Evolutionary conservation across 2,113 vertebrate species (phyloP).

Genomic region (Strigops habroptila): DNA sequence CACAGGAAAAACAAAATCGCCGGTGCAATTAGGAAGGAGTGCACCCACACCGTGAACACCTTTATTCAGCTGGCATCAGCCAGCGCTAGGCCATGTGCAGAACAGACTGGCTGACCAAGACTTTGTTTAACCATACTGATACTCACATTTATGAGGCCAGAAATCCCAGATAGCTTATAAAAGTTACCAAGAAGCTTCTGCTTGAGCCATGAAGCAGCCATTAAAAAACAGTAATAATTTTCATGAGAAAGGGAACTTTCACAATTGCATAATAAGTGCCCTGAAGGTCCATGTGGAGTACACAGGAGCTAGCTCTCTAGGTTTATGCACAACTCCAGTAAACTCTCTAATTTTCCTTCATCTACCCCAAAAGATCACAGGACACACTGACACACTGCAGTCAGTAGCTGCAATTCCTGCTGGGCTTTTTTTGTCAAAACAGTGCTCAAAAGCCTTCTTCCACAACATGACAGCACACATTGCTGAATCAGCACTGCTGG

Average conservation of each 20-base stretch:
- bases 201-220: neutral
- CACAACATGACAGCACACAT: neutral
- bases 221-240: neutral
- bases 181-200: neutral
- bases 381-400: neutral
- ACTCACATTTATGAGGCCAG: neutral
- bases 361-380: neutral
- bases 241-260: neutral
- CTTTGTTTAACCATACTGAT: neutral
- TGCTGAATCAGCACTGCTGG: neutral
- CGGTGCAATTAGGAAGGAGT: neutral
- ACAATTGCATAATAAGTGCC: neutral
- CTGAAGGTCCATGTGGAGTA: neutral
- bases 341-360: neutral
- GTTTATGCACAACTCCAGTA: neutral
- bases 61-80: neutral
- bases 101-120: neutral
- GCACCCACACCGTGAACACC: neutral
- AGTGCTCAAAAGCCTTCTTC: neutral
- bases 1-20: accelerated
- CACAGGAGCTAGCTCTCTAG: neutral
- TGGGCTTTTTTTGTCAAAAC: neutral
- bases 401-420: neutral
- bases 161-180: neutral
- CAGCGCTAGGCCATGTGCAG: neutral